Percentiles rank a stretch among this genome's conserved stretches.
Conservation (phyloP, 1,140 invertebrate genomes). For the Aporrectodea caliginosa region DNA sequence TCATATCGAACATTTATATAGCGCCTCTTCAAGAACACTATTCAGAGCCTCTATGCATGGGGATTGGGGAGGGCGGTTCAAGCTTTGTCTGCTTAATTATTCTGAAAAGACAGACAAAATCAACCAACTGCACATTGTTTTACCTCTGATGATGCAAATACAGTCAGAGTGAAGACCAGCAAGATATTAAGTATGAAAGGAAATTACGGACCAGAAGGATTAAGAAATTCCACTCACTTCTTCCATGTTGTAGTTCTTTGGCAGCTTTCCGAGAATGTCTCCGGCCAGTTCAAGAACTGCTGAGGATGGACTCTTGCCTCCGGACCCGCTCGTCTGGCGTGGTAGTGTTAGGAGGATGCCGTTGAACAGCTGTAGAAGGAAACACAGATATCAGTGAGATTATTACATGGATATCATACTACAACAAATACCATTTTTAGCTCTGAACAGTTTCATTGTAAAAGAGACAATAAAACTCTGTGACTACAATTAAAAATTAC, state of each 20-base stretch:
- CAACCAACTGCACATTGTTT: no score
- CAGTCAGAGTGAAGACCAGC: no score
- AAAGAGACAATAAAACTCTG: no score
- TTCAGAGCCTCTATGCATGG: no score
- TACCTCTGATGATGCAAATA: no score
- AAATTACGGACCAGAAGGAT: no score
- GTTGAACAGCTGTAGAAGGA: constrained; percentile 63
- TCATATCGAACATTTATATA: no score
- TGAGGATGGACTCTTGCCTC: constrained; percentile 48
- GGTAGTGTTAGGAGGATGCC: constrained; percentile 72
- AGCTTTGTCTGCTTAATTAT: no score
- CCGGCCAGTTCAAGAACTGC: constrained; percentile 51
- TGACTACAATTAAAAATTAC: not conserved
- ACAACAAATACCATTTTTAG: not conserved
- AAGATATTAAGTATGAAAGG: no score
- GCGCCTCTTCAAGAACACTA: no score
- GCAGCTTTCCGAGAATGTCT: constrained; percentile 54
- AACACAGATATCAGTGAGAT: constrained; percentile 3
- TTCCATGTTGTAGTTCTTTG: constrained; percentile 52
- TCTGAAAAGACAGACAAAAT: no score
- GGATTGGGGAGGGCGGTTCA: no score
- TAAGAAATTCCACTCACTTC: constrained; percentile 38
- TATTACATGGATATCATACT: not conserved
- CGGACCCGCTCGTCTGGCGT: constrained; percentile 59
- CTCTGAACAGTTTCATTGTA: not conserved